Evolutionary conservation across 2,797 vertebrate species (phyloP).

Genomic region (Saxicola maurus): DNA sequence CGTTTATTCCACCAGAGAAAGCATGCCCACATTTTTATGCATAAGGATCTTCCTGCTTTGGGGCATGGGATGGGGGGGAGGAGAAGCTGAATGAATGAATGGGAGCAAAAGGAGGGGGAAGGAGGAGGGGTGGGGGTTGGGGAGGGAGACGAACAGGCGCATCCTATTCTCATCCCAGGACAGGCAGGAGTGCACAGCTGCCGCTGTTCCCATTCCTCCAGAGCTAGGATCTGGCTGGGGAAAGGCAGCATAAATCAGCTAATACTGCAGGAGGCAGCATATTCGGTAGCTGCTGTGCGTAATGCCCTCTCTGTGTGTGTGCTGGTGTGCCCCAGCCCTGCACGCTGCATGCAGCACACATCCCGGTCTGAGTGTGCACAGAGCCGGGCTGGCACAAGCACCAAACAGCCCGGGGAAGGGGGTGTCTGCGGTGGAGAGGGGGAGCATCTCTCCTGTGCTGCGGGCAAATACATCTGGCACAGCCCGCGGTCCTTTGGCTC

Average conservation of each 20-base stretch:
- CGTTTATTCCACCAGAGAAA: conserved; percentile 22
- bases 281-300: background rate
- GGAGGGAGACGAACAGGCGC: background rate
- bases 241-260: conserved; percentile 45
- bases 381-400: background rate
- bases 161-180: conserved; percentile 46
- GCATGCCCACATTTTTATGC: conserved; percentile 25
- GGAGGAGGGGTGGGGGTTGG: background rate
- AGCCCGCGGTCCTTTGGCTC: background rate
- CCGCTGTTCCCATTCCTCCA: conserved; percentile 25
- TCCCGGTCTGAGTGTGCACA: background rate
- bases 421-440: background rate
- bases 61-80: conserved; percentile 8
- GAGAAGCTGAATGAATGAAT: conserved; percentile 55
- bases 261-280: conserved; percentile 31
- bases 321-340: background rate
- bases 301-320: background rate
- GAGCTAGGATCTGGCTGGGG: conserved; percentile 3
- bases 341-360: background rate
- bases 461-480: background rate
- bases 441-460: background rate
- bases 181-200: conserved; percentile 15
- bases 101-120: conserved; percentile 47
- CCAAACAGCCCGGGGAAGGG: background rate
- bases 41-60: conserved; percentile 26